Evolutionary conservation across 2,113 vertebrate genomes (phyloP).

Genomic region (Elgaria multicarinata): DNA sequence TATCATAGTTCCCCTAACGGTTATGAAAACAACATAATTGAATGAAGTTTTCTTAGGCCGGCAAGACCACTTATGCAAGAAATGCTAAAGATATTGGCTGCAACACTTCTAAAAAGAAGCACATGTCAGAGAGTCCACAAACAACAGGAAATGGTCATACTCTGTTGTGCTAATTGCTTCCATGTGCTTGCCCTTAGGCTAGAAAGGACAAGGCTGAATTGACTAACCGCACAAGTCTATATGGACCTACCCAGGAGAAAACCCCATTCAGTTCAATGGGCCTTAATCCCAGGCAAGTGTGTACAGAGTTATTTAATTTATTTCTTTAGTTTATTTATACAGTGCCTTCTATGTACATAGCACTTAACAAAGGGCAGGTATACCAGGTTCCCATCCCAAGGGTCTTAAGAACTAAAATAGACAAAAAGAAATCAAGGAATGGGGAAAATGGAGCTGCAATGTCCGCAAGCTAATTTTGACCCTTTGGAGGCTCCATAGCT

Average conservation of each 20-base stretch:
- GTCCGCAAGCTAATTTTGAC: too few relatives aligned
- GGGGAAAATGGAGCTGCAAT: too few relatives aligned
- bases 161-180: background rate
- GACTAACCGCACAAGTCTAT: background rate
- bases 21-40: constrained; percentile 3
- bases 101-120: background rate
- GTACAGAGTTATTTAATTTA: too few relatives aligned
- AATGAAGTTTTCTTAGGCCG: background rate
- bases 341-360: too few relatives aligned
- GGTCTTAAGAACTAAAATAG: too few relatives aligned
- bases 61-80: background rate
- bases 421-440: too few relatives aligned
- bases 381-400: too few relatives aligned
- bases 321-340: too few relatives aligned
- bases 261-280: too few relatives aligned
- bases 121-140: background rate
- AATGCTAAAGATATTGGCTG: background rate
- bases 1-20: background rate
- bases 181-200: background rate
- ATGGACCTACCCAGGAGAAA: background rate
- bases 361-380: too few relatives aligned
- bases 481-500: too few relatives aligned
- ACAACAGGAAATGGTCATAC: background rate
- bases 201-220: background rate
- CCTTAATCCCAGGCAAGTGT: too few relatives aligned